phyloP scores from a whole-genome alignment of 2,888 invertebrate species.

The Sesamia inferens region DNA sequence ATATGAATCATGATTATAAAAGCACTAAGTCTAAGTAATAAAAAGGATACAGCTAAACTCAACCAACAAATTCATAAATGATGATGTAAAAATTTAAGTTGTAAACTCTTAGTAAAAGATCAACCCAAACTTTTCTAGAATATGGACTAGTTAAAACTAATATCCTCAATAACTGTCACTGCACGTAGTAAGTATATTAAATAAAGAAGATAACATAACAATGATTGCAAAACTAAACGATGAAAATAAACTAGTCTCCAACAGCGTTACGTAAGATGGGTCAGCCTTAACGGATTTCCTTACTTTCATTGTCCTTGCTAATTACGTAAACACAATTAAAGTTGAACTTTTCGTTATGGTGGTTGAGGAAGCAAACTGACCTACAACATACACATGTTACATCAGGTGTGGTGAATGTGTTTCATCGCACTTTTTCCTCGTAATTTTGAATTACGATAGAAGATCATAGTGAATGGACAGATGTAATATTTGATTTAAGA shows the following conservation, averaged over 20 bases:
- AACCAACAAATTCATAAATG: not conserved
- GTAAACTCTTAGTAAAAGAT: not conserved
- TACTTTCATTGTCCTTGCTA: conserved; percentile 62
- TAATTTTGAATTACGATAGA: not conserved
- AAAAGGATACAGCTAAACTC: not conserved
- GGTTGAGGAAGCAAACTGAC: conserved; percentile 43
- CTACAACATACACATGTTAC: conserved; percentile 40
- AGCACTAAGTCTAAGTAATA: not conserved
- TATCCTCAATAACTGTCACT: conserved; percentile 14
- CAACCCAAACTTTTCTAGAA: conserved; percentile 7
- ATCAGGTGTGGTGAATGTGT: conserved; percentile 27
- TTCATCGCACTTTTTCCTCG: conserved; percentile 44
- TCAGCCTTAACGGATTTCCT: conserved; percentile 81
- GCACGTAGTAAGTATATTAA: conserved; percentile 50
- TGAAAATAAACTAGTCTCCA: conserved; percentile 62
- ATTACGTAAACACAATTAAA: conserved; percentile 59
- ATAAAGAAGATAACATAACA: conserved; percentile 61
- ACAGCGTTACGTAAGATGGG: conserved; percentile 70
- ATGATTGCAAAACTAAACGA: conserved; percentile 64
- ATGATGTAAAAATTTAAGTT: not conserved
- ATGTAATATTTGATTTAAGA: not conserved
- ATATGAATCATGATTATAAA: conserved; percentile 12
- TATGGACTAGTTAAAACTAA: conserved; percentile 5
- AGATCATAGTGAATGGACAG: not conserved
- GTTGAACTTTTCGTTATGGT: conserved; percentile 39